Conservation (phyloP, 2,797 vertebrate genomes). For the Chaunax sp. region DNA sequence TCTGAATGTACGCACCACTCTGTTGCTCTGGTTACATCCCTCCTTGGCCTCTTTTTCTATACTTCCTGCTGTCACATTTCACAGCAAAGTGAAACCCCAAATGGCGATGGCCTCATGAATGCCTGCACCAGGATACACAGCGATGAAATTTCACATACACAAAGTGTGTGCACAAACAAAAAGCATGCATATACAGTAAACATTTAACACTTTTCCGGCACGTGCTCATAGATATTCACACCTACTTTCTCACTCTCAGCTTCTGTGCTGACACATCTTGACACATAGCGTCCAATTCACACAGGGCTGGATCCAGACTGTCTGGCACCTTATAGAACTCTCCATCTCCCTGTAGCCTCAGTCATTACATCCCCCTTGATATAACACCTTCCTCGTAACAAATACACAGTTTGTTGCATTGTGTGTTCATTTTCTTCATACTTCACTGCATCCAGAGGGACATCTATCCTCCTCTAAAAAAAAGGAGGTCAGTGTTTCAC, state of each 20-base stretch:
- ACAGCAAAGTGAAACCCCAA: constrained; percentile 45
- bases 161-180: constrained; percentile 34
- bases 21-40: background rate
- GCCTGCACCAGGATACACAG: background rate
- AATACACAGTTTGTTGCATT: constrained; percentile 19
- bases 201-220: constrained; percentile 21
- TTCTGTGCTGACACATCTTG: constrained; percentile 37
- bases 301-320: constrained; percentile 61
- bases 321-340: constrained; percentile 64
- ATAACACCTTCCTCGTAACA: constrained; percentile 35
- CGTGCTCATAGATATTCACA: constrained; percentile 40
- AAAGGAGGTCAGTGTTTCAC: constrained; percentile 25
- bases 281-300: constrained; percentile 52
- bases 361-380: constrained; percentile 42
- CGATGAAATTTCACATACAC: constrained; percentile 21
- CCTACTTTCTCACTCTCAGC: constrained; percentile 40
- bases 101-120: constrained; percentile 6
- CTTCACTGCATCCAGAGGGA: constrained; percentile 36
- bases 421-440: background rate
- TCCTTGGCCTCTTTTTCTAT: constrained; percentile 34
- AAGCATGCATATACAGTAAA: constrained; percentile 2
- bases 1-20: constrained; percentile 27
- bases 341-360: constrained; percentile 24
- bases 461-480: constrained; percentile 3
- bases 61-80: constrained; percentile 65